Percentiles rank a stretch among this genome's conserved stretches.
Evolutionary conservation across 1,140 invertebrate genomes (phyloP).

Genomic region (Drosophila watanabei): DNA sequence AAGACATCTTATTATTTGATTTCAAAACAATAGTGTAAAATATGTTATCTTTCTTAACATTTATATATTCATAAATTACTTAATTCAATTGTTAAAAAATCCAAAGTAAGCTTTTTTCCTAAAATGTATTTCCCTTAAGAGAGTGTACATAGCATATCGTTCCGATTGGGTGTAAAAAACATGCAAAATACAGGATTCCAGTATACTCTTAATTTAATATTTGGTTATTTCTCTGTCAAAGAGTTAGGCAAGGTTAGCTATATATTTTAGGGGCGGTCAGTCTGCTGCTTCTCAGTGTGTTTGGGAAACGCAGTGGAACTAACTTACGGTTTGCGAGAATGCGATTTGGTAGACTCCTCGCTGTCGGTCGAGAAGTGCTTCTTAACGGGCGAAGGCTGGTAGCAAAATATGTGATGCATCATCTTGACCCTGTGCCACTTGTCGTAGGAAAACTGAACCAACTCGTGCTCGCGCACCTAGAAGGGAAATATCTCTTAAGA

Average conservation of each 20-base stretch:
- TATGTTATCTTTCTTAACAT: too few species aligned
- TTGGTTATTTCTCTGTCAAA: neutral
- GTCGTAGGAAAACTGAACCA: conserved; percentile 93
- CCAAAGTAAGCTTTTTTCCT: neutral
- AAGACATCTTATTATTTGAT: too few species aligned
- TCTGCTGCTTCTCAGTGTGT: conserved; percentile 26
- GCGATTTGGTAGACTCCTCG: conserved; percentile 85
- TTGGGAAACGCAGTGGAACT: neutral
- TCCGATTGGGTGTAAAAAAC: conserved; percentile 20
- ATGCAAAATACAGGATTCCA: conserved; percentile 23
- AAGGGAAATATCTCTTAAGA: neutral
- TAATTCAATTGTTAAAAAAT: neutral
- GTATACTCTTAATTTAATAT: conserved; percentile 15
- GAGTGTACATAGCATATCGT: neutral
- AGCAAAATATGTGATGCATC: conserved; percentile 95
- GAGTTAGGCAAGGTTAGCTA: conserved; percentile 17
- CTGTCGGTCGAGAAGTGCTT: conserved; percentile 91
- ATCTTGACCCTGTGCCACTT: conserved; percentile 93
- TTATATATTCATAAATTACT: neutral
- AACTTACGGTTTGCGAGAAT: conserved; percentile 87
- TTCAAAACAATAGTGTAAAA: too few species aligned
- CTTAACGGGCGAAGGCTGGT: conserved; percentile 92
- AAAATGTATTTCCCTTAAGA: neutral
- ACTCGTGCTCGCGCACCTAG: conserved; percentile 91
- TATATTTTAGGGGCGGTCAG: conserved; percentile 9